phyloP scores from a whole-genome alignment of 2,888 invertebrate species.

The Atherix ibis region DNA sequence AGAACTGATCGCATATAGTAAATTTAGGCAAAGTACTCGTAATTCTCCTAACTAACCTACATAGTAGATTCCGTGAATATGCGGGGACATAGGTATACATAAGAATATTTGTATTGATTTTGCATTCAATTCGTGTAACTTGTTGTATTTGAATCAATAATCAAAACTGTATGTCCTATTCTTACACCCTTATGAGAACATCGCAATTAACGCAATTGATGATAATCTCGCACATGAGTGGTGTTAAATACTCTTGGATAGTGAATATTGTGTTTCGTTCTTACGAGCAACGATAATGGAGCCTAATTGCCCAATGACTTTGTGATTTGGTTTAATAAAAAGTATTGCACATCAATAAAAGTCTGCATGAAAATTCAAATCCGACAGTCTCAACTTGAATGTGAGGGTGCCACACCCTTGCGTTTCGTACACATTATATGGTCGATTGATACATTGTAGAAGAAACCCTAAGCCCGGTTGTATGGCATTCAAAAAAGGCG shows the following conservation, averaged over 20 bases:
- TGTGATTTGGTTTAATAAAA: slow-evolving; percentile 26
- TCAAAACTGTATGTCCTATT: too few relatives aligned
- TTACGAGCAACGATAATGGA: slow-evolving; percentile 11
- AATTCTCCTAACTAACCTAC: too few relatives aligned
- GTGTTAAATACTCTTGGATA: slow-evolving; percentile 15
- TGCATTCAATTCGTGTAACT: too few relatives aligned
- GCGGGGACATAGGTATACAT: too few relatives aligned
- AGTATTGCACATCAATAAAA: background rate
- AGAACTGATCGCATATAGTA: too few relatives aligned
- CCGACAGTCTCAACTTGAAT: too few relatives aligned
- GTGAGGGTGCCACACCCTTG: slow-evolving; percentile 8
- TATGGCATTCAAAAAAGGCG: background rate
- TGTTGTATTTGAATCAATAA: too few relatives aligned
- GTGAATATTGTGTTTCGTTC: background rate
- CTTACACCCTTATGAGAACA: too few relatives aligned
- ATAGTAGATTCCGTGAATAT: too few relatives aligned
- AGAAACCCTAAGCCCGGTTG: slow-evolving; percentile 3
- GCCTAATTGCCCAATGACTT: slow-evolving; percentile 34
- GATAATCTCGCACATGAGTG: slow-evolving; percentile 31
- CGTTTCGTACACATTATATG: slow-evolving; percentile 7
- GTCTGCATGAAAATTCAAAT: too few relatives aligned
- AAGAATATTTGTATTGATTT: too few relatives aligned
- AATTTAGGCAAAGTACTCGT: too few relatives aligned
- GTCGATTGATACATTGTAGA: slow-evolving; percentile 11
- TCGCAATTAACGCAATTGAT: slow-evolving; percentile 31